Base-by-base conservation (phyloP, 2,888 invertebrate species). In the Acronicta leporina region DNA sequence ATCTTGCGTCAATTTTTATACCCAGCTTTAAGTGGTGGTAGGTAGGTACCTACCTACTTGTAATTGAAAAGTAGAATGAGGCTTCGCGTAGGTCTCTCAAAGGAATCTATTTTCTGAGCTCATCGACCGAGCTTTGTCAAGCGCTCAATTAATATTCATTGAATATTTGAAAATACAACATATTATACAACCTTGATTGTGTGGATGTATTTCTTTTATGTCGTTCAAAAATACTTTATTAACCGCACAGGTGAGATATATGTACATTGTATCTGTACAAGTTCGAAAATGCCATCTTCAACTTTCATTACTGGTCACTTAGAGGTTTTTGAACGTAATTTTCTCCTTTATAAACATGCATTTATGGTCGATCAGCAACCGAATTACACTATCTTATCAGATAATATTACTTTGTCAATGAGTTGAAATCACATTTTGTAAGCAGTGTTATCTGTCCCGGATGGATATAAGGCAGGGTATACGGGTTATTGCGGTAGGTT, bases 81-180 rank as follows among this genome's bases (percentile, higher is more conserved):
- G 42, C 49, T 40, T 49, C 27, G 43, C 27, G 41, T 55, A 65
- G 56, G 25, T 49, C 41, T 42, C n/a, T 71, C 51, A 67, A 72
- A 67, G 57, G 49, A 54, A 54, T 54, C 20, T 40, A 49, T 49
- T 40, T 20, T 9, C 40, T 42, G 33, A 25, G 25, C 33, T 15
- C 35, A 67, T 52, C 53, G 43, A 46, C 42, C 38, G 15, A 42
- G 42, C 41, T 15, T 33, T 49, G 45, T 52, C 50, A 35, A 63
- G 64, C 50, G 65, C 66, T 27, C 56, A 65, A 67, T 67, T 67
- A 67, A 65, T 67, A 67, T 67, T 67, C 56, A 67, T 65, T 72
- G 56, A 72, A 56, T 65, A 71, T 67, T 67, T 72, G 44, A 65
- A 67, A 67, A 72, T 56, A 47, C 66, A 72, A 71, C 11, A n/a